Percentiles rank a stretch among this genome's conserved stretches.
Conservation (phyloP, 2,797 vertebrate genomes). For the Cichlasoma orientale region DNA sequence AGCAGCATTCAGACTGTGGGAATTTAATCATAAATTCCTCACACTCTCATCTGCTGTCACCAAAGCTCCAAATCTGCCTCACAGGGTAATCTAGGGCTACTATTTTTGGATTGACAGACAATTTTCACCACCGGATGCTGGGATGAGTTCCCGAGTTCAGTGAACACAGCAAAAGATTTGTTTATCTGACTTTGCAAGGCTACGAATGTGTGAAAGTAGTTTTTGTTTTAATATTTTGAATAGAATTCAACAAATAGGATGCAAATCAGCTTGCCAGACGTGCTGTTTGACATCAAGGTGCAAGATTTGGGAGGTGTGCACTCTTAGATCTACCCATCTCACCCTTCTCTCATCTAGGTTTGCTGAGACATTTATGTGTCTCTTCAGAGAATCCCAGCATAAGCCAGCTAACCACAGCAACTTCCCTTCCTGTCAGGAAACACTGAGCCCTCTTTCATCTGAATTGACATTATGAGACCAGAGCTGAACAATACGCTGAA, state of each 20-base stretch:
- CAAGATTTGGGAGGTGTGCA: neutral
- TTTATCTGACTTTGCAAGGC: neutral
- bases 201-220: neutral
- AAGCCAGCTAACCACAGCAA: neutral
- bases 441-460: neutral
- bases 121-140: neutral
- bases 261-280: neutral
- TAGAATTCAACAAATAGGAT: neutral
- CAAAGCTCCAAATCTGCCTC: neutral
- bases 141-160: neutral
- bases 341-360: neutral
- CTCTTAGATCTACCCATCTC: neutral
- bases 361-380: neutral
- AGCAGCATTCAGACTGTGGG: no score
- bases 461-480: neutral
- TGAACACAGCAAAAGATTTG: neutral
- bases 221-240: neutral
- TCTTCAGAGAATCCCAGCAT: neutral
- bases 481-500: neutral
- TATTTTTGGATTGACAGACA: neutral
- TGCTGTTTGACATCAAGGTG: neutral
- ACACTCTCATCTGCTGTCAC: neutral
- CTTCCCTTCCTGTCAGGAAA: neutral
- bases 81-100: neutral
- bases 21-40: no score